Base-by-base conservation (phyloP, 2,113 vertebrate genomes). In the Catharus fuscescens region DNA sequence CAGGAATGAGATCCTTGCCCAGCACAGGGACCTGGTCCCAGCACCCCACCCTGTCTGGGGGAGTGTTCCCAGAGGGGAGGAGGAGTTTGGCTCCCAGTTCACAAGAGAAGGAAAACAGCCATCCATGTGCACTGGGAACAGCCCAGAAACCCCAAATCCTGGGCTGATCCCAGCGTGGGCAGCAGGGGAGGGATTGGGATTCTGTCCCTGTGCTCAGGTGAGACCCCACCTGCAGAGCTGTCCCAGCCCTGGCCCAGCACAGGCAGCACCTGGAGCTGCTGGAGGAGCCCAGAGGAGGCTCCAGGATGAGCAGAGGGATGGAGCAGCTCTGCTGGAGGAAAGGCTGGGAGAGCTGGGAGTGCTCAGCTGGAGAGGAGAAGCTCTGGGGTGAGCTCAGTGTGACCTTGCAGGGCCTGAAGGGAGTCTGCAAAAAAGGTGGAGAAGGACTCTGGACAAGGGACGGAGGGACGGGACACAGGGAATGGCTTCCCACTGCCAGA, bases 11-110 rank as follows among this genome's bases (percentile, higher is more conserved):
- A 29, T 50, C 14, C 24, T 23, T 3, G 0, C 1, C 32, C 29
- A 60, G 23, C 9, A 9, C 3, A 0, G 34, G 20, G 9, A 57
- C n/a, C 32, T 0, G 0, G 13, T 3, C 28, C 52, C 54, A 73
- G 78, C 25, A 19, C 31, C 91, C 18, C 8, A 12, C 14, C n/a
- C 38, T 53, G 56, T 31, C 61, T 66, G 10, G 2, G 17, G 10
- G 9, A 81, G 8, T 3, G 4, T 10, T 8, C 29, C 34, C 40
- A 10, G 7, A 34, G 25, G 56, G 23, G 38, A 78, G 15, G 21
- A 31, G 31, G 60, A 50, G 18, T 47, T 67, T 54, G 38, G 6
- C 10, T 67, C 10, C 8, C 26, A 45, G 36, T 23, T 31, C 42
- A 36, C 10, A 48, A 28, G 40, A 72, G 76, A 32, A 62, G 10